Evolutionary conservation across 2,113 vertebrate genomes (phyloP).

Genomic region (Sitta europaea): DNA sequence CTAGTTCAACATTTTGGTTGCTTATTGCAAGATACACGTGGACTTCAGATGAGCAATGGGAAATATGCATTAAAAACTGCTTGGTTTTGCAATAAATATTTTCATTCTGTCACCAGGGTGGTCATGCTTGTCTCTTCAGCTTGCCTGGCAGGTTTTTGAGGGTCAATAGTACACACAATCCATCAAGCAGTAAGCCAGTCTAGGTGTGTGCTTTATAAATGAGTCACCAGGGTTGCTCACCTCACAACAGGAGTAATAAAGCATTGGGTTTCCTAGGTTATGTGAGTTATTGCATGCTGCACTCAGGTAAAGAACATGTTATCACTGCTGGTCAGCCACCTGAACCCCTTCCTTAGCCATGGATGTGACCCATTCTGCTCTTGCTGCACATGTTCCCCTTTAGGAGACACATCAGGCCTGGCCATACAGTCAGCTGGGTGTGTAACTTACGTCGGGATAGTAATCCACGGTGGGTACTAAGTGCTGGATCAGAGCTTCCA

Average conservation of each 20-base stretch:
- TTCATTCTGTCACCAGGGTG: fast-evolving
- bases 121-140: not conserved
- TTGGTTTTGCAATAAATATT: not conserved
- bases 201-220: not conserved
- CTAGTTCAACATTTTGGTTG: not conserved
- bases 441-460: constrained; percentile 88
- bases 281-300: not conserved
- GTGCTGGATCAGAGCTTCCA: constrained; percentile 93
- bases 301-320: not conserved
- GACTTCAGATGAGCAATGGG: not conserved
- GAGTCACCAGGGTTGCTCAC: not conserved
- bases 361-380: not conserved
- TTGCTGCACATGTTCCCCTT: not conserved
- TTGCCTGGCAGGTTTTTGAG: not conserved
- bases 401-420: not conserved
- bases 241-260: not conserved
- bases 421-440: not conserved
- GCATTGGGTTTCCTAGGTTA: not conserved
- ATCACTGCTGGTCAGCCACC: not conserved
- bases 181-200: not conserved
- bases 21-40: not conserved
- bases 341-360: not conserved
- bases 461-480: constrained; percentile 89
- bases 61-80: not conserved
- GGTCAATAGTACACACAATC: not conserved